A percentile compares a stretch with the other conserved stretches of the same genome.
These are phyloP conservation scores for Pogonus chalceus DNA, from an alignment of 1,140 invertebrate genomes.

Conservation along the genomic window DNA sequence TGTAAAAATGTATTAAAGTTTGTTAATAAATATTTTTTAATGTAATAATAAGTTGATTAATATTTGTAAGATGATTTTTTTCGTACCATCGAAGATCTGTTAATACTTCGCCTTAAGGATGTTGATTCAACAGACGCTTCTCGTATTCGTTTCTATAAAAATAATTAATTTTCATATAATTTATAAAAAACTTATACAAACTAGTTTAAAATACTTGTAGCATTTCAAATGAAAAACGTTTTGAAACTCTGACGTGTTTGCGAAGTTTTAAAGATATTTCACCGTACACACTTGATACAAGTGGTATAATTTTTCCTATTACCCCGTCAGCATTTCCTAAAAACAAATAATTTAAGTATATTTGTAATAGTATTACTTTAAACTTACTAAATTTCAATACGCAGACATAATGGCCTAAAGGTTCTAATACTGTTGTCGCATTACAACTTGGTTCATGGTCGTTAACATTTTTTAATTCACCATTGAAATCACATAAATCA, in stretches of 20 bases:
- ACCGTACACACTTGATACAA: background rate
- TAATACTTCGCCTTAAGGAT: no score
- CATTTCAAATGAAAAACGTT: conserved; percentile 9
- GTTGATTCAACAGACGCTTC: no score
- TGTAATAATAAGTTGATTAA: no score
- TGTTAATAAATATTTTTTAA: no score
- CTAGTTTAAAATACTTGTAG: no score
- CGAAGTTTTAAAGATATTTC: background rate
- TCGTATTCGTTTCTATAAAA: no score
- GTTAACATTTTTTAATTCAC: conserved; percentile 11
- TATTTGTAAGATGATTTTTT: no score
- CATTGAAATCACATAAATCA: conserved; percentile 19
- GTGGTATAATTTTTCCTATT: background rate
- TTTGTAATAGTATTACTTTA: no score
- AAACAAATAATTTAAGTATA: background rate
- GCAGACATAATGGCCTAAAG: background rate
- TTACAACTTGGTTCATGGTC: background rate
- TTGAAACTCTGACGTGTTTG: background rate
- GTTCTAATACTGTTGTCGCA: background rate
- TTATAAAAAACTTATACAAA: no score
- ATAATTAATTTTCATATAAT: no score
- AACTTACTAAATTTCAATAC: background rate
- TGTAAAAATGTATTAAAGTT: no score
- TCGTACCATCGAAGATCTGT: no score
- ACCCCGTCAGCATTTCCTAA: background rate